Conservation (phyloP, 2,888 invertebrate genomes). For the Ichneumoninae sp. region DNA sequence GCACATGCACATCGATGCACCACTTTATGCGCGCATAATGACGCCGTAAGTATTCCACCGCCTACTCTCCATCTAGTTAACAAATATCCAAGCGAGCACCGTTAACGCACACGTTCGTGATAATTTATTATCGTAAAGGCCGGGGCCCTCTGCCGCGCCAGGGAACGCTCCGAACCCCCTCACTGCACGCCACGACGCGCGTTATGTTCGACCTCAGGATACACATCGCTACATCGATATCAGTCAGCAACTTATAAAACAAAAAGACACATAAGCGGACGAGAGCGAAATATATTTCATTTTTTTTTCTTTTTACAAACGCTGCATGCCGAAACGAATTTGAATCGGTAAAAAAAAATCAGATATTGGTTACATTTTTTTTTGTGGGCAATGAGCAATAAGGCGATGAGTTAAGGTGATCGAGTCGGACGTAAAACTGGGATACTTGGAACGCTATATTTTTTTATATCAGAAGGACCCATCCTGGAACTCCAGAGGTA, state of each 20-base stretch:
- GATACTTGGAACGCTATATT: too few relatives aligned
- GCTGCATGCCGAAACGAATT: constrained; percentile 34
- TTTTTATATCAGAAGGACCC: too few relatives aligned
- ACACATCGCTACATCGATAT: constrained; percentile 73
- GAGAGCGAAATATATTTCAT: constrained; percentile 24
- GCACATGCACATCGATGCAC: constrained; percentile 60
- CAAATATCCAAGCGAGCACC: constrained; percentile 79
- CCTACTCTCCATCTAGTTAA: constrained; percentile 81
- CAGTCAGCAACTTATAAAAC: constrained; percentile 72
- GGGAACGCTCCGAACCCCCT: constrained; percentile 33
- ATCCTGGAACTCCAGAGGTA: too few relatives aligned
- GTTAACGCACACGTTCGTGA: constrained; percentile 72
- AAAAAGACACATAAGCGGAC: constrained; percentile 33
- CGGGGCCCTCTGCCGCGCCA: constrained; percentile 40
- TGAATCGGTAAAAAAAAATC: constrained; percentile 20
- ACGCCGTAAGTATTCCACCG: constrained; percentile 71
- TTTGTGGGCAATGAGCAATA: background rate
- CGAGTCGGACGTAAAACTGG: too few relatives aligned
- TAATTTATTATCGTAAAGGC: constrained; percentile 77
- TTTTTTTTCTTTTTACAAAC: background rate
- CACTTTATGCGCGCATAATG: constrained; percentile 67
- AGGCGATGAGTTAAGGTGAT: background rate
- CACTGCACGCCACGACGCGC: constrained; percentile 70
- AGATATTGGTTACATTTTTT: constrained; percentile 3
- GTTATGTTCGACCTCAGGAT: constrained; percentile 74